Percentiles rank a stretch among this genome's conserved stretches.
phyloP scores from a whole-genome alignment of 2,797 vertebrate species.

The Apogon hyalosoma region DNA sequence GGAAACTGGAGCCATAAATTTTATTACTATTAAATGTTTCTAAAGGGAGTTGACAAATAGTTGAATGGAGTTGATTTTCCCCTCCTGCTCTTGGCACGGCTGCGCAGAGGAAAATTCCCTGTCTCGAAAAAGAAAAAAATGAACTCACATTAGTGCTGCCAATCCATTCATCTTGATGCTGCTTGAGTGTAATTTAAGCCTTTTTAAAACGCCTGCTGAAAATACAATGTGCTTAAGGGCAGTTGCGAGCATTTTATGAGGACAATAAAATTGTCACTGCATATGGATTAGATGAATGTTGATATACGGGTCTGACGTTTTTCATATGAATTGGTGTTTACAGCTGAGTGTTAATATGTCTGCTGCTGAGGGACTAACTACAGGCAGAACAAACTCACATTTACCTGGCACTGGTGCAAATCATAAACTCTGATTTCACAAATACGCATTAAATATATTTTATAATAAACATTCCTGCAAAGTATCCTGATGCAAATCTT shows the following conservation, averaged over 20 bases:
- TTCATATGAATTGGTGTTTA: conserved; percentile 74
- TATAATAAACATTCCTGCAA: neutral
- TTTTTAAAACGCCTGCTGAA: conserved; percentile 90
- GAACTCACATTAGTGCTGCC: conserved; percentile 83
- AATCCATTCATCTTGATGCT: conserved; percentile 90
- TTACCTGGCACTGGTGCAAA: conserved; percentile 21
- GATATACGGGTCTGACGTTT: conserved; percentile 71
- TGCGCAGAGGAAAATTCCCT: conserved; percentile 86
- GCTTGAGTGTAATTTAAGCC: conserved; percentile 91
- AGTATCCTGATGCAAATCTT: conserved; percentile 16
- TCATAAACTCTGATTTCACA: conserved; percentile 32
- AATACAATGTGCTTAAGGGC: conserved; percentile 90
- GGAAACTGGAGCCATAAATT: conserved; percentile 94
- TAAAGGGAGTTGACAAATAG: conserved; percentile 99
- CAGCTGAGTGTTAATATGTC: conserved; percentile 67
- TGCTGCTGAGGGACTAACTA: conserved; percentile 50
- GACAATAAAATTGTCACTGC: conserved; percentile 94
- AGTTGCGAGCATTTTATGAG: conserved; percentile 92
- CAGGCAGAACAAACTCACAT: conserved; percentile 38
- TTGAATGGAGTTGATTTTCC: conserved; percentile 91
- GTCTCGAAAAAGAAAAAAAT: conserved; percentile 82
- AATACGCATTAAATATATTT: conserved; percentile 8
- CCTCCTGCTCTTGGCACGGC: conserved; percentile 88
- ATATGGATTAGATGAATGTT: conserved; percentile 86
- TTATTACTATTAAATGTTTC: conserved; percentile 96